These are phyloP conservation scores for Naja naja DNA, from an alignment of 2,113 vertebrate species.

Conservation along the genomic window DNA sequence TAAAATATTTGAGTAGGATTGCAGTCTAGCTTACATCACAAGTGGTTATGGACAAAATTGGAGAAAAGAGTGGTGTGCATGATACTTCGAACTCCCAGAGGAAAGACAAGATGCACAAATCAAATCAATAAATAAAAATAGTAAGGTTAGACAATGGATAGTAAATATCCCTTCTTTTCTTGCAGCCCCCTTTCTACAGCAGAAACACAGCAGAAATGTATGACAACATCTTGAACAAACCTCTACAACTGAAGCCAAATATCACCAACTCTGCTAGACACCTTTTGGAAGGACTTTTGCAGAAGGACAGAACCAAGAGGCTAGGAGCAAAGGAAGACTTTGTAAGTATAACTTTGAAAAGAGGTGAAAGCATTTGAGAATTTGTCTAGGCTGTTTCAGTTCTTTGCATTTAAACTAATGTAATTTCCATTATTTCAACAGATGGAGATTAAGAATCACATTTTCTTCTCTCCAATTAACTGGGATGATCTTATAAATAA, in stretches of 20 bases:
- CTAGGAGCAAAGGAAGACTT: constrained; percentile 95
- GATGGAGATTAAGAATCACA: constrained; percentile 96
- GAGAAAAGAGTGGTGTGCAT: background rate
- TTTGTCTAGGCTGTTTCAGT: constrained; percentile 11
- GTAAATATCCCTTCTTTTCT: constrained; percentile 3
- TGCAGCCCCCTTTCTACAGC: constrained; percentile 96
- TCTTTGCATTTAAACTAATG: constrained; percentile 55
- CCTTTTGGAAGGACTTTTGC: constrained; percentile 92
- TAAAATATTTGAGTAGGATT: background rate
- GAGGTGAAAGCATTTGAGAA: background rate
- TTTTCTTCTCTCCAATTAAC: constrained; percentile 98
- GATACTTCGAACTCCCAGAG: background rate
- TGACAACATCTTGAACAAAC: constrained; percentile 98
- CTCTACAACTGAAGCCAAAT: constrained; percentile 96
- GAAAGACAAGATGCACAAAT: background rate
- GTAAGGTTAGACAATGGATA: background rate
- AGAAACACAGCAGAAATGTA: constrained; percentile 99
- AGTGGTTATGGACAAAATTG: background rate
- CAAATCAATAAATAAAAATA: background rate
- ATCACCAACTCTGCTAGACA: constrained; percentile 94
- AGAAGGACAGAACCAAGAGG: constrained; percentile 92
- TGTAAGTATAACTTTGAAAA: constrained; percentile 74
- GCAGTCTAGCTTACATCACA: background rate
- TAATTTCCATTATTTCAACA: constrained; percentile 67
- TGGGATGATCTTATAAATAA: constrained; percentile 98